Evolutionary conservation across 2,797 vertebrate genomes (phyloP), one percentile per base, ranked within the genome.

Genomic region (Fundulus diaphanus): DNA sequence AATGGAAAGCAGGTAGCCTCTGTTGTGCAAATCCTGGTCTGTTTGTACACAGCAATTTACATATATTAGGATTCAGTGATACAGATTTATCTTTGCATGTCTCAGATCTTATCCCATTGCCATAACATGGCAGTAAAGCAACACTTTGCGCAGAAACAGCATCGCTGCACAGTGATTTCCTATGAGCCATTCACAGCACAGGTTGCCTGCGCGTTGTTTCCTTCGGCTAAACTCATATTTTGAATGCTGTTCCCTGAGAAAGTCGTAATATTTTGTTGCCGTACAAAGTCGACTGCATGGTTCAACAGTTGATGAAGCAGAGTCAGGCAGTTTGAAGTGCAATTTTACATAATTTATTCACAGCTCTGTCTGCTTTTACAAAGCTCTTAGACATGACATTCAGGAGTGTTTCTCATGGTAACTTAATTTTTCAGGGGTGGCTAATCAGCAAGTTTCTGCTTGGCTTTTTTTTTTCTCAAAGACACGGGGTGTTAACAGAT

Each of bases 301-400:
- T 86, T 87, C 84, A 88, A 83, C 82, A 83, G 84, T 65, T 90
- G 91, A 90, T 89, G 86, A 91, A 92, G 89, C 82, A 81, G 79
- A 92, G 88, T 81, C 85, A 76, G 77, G 85, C 90, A 79, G 82
- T 89, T 89, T 84, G 87, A 89, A 91, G 90, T 84, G 87, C 51
- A 87, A 81, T 92, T 92, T 82, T 74, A 81, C 74, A 91, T 92
- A 88, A 93, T 92, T 93, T 89, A 93, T 93, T 93, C 85, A 92
- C 87, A 51, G 51, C 70, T 71, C 87, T 81, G 83, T 87, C 85
- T 87, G 79, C 87, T 84, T 83, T 86, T 80, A 88, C 87, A 88
- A 89, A 90, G 90, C 87, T 87, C 83, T 83, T 76, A 85, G 89
- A 89, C 86, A 84, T 88, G 88, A 90, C 91, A 88, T 90, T 90